Conservation (phyloP, 1,140 invertebrate genomes). For the Schlechtendalia chinensis region DNA sequence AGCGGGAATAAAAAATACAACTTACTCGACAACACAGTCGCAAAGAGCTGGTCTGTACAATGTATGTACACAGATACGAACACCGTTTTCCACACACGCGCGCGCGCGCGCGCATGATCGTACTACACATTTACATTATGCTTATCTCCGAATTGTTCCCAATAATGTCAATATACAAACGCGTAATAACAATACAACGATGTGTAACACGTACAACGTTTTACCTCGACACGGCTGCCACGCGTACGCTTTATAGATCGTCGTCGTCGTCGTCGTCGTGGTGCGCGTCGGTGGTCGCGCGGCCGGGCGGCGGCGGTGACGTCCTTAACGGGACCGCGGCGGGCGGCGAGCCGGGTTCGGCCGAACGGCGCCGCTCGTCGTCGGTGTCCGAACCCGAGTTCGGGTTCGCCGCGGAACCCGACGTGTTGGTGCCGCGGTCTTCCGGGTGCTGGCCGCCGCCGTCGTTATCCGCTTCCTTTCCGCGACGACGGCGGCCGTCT, state of each 20-base stretch:
- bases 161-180: neutral
- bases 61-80: too few species aligned
- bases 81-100: too few species aligned
- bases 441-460: too few species aligned
- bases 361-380: too few species aligned
- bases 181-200: neutral
- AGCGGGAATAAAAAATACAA: neutral
- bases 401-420: too few species aligned
- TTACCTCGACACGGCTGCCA: too few species aligned
- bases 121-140: neutral
- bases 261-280: neutral
- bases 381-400: too few species aligned
- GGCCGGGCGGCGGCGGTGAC: neutral
- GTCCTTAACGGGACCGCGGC: neutral
- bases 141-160: constrained; percentile 33
- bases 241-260: neutral
- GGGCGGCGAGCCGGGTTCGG: too few species aligned
- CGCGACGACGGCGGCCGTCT: too few species aligned
- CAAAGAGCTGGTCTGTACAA: too few species aligned
- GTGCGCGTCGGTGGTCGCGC: neutral
- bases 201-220: neutral
- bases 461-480: too few species aligned
- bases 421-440: too few species aligned
- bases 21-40: neutral
- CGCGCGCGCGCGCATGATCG: neutral